Evolutionary conservation across 2,797 vertebrate species (phyloP), one percentile per base, ranked within the genome.

Genomic region (Pseudochaenichthys georgianus): DNA sequence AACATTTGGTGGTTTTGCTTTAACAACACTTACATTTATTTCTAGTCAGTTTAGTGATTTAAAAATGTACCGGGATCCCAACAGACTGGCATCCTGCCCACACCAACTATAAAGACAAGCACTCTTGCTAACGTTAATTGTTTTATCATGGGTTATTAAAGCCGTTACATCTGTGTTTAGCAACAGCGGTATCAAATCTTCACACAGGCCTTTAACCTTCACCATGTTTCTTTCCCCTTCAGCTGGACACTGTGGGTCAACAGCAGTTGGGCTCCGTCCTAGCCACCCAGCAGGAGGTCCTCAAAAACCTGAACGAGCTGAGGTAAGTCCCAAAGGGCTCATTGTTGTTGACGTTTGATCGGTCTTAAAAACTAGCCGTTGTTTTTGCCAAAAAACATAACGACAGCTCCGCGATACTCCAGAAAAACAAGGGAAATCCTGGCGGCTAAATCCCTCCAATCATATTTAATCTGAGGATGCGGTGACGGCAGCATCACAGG

Each of bases 281-380:
- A 48, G 91, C 93, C 75, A 93, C 90, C 53, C 98, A 99, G 86
- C 96, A 97, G 50, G 98, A 99, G 70, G 94, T 98, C 59, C 87
- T 99, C 68, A 96, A 91, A 89, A 96, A 95, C 86, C 92, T 99
- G 38, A 95, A 95, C 13, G 98, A 99, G 73, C 82, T 99, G 75
- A 97, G 93, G 98, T 99, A 90, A 96, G 93, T 47, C 31, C 54
- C 51, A 63, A 19, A 71, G 19, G 2, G 1, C 2, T 41, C 31
- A 17, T 48, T 77, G 73, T 73, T 72, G 52, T 65, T 79, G 47
- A 64, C 5, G 2, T 72, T 57, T 38, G 31, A 43, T 64, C 54
- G 5, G 58, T 64, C 45, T 78, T 61, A 61, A 68, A 84, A 83
- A 66, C 31, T 43, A 41, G 73, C 60, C 75, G 46, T 75, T 88